These are phyloP conservation scores for Salvelinus alpinus DNA, from an alignment of 2,113 vertebrate species.

Conservation along the genomic window DNA sequence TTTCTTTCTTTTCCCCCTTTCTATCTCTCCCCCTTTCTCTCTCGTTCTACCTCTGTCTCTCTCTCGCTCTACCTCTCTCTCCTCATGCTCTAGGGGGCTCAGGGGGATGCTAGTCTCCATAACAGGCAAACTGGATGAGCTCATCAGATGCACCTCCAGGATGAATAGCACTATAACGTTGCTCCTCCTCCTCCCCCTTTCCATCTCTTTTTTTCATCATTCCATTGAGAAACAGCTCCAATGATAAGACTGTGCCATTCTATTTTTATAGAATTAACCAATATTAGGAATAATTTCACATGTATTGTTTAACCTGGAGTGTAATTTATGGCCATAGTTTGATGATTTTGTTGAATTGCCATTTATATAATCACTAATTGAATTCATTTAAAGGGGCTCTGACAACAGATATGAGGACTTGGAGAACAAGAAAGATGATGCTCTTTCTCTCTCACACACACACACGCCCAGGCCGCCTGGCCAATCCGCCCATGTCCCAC, in stretches of 20 bases:
- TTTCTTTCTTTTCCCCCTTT: no score
- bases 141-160: slow-evolving; percentile 46
- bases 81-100: slow-evolving; percentile 38
- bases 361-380: no score
- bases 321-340: no score
- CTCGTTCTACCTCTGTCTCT: background rate
- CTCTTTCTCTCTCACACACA: background rate
- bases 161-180: slow-evolving; percentile 27
- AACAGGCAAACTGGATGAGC: slow-evolving; percentile 30
- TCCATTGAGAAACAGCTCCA: slow-evolving; percentile 24
- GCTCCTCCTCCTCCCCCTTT: no score
- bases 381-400: background rate
- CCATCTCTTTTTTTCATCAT: slow-evolving; percentile 4
- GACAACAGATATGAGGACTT: no score
- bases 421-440: no score
- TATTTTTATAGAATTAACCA: background rate
- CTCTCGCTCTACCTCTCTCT: no score
- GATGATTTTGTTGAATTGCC: no score
- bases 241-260: background rate
- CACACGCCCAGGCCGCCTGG: background rate
- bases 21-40: background rate
- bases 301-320: background rate
- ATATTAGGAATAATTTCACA: no score
- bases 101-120: slow-evolving; percentile 50
- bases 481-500: slow-evolving; percentile 34